Evolutionary conservation across 2,888 invertebrate species (phyloP).

Genomic region (Drosophila meridiana): DNA sequence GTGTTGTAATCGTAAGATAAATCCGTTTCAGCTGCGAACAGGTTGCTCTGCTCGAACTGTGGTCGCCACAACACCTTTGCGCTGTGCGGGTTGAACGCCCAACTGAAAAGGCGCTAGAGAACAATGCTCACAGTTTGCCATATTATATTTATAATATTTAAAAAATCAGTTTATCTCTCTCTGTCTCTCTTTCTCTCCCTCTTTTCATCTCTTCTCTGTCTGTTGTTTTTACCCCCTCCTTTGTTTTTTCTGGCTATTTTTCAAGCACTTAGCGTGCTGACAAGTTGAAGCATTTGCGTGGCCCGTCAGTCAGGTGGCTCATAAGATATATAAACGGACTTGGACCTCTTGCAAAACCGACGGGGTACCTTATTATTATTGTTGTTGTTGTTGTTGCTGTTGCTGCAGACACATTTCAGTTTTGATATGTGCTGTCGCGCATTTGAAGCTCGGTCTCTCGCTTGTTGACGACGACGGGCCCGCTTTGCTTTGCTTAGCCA

Average conservation of each 20-base stretch:
- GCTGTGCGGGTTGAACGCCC: constrained; percentile 79
- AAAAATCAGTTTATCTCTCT: constrained; percentile 34
- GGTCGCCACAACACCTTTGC: constrained; percentile 38
- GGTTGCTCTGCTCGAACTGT: constrained; percentile 57
- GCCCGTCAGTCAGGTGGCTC: constrained; percentile 70
- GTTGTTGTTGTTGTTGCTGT: constrained; percentile 42
- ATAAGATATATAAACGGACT: constrained; percentile 61
- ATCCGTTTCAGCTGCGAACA: constrained; percentile 71
- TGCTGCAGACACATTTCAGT: constrained; percentile 64
- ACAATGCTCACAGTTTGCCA: constrained; percentile 66
- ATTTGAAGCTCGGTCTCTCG: constrained; percentile 67
- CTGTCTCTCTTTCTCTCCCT: not conserved
- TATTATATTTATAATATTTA: constrained; percentile 60
- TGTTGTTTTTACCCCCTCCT: constrained; percentile 17
- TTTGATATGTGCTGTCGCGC: constrained; percentile 77
- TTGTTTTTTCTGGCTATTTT: constrained; percentile 56
- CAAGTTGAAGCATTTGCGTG: constrained; percentile 79
- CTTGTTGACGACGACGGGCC: constrained; percentile 74
- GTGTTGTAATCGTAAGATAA: constrained; percentile 76
- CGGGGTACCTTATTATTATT: constrained; percentile 46
- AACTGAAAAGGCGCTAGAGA: constrained; percentile 72
- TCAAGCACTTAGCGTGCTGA: constrained; percentile 79
- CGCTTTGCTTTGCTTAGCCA: constrained; percentile 55
- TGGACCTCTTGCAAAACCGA: constrained; percentile 60
- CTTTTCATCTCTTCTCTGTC: not conserved